These are phyloP conservation scores for Sylvia borin DNA, from an alignment of 2,797 vertebrate genomes.

Conservation along the genomic window DNA sequence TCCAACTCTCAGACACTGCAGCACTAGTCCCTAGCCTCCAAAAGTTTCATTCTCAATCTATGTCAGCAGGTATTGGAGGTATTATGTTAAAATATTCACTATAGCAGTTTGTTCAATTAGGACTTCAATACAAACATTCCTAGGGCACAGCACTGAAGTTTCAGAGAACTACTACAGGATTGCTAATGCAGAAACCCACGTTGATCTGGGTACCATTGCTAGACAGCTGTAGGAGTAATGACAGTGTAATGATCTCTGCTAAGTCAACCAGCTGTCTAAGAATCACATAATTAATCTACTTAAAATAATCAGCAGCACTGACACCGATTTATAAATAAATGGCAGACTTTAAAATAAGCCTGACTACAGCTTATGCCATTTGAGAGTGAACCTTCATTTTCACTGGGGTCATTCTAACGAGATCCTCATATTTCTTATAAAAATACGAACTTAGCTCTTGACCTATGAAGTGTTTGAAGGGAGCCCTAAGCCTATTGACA, in stretches of 20 bases:
- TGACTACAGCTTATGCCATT: not conserved
- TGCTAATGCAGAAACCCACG: not conserved
- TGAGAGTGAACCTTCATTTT: not conserved
- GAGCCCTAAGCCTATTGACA: not conserved
- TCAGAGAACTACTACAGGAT: not conserved
- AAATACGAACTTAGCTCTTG: not conserved
- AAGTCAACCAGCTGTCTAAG: constrained; percentile 25
- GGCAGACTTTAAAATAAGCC: not conserved
- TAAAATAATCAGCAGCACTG: constrained; percentile 29
- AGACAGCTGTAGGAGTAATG: constrained; percentile 37
- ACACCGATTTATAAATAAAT: constrained; percentile 19
- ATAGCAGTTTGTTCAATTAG: not conserved
- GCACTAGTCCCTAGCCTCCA: not conserved
- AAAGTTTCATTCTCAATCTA: not conserved
- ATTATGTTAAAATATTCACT: not conserved
- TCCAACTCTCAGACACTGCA: not conserved
- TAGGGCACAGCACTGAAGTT: not conserved
- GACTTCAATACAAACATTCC: not conserved
- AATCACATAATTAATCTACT: constrained; percentile 31
- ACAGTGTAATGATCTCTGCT: constrained; percentile 16
- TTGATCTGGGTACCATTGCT: not conserved
- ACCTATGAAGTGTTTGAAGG: not conserved
- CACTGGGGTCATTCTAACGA: not conserved
- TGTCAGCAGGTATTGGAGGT: not conserved
- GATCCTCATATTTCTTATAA: not conserved